Conservation (phyloP, 2,888 invertebrate genomes). For the Hedya salicella region DNA sequence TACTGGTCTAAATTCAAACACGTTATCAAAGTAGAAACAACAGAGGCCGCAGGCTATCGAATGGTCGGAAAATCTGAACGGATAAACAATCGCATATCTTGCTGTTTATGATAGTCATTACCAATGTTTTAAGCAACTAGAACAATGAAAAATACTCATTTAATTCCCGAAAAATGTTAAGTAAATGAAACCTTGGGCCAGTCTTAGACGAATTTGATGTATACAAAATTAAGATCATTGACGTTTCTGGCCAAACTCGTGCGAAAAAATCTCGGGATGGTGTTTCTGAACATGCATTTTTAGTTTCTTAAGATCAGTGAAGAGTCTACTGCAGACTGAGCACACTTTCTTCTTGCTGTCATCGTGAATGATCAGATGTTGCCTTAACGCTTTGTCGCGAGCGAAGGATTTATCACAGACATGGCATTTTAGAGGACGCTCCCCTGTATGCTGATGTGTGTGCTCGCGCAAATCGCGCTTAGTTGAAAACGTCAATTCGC, state of each 20-base stretch:
- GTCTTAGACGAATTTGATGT: neutral
- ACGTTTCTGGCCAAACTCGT: constrained; percentile 26
- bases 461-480: constrained; percentile 36
- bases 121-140: too few species aligned
- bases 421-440: constrained; percentile 38
- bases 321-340: constrained; percentile 38
- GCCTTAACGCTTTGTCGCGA: constrained; percentile 22
- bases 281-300: constrained; percentile 42
- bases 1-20: neutral
- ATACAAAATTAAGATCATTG: constrained; percentile 16
- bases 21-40: neutral
- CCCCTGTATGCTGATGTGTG: constrained; percentile 35
- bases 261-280: constrained; percentile 44
- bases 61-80: neutral
- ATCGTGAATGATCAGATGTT: constrained; percentile 44
- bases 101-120: too few species aligned
- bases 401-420: constrained; percentile 43
- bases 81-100: too few species aligned
- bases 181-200: neutral
- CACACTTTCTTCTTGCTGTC: constrained; percentile 44
- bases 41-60: neutral
- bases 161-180: neutral
- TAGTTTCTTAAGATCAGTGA: constrained; percentile 36
- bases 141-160: too few species aligned
- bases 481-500: constrained; percentile 48